phyloP scores from a whole-genome alignment of 2,797 vertebrate species.

The Lepilemur ruficaudatus region DNA sequence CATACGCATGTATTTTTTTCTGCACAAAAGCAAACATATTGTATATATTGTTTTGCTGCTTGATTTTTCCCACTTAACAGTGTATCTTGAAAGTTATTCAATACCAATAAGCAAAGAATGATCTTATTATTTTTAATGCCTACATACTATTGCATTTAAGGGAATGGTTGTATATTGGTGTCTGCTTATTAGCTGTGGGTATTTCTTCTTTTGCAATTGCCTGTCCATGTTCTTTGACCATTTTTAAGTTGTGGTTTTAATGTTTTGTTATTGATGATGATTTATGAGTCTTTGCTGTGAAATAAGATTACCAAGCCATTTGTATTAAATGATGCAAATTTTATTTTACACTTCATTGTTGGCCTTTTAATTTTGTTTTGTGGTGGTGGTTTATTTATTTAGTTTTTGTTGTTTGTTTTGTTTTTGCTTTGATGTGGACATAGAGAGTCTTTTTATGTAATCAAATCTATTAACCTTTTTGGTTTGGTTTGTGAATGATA shows the following conservation, averaged over 20 bases:
- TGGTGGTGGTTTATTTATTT: background rate
- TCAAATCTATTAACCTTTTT: background rate
- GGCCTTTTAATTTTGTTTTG: constrained; percentile 11
- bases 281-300: background rate
- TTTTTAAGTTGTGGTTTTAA: background rate
- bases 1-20: background rate
- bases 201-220: background rate
- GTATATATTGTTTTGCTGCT: background rate
- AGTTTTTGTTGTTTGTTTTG: background rate
- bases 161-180: background rate
- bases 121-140: background rate
- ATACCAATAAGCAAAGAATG: background rate
- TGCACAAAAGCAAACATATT: background rate
- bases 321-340: constrained; percentile 4
- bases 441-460: background rate
- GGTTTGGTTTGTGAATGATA: constrained; percentile 38
- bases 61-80: background rate
- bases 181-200: background rate
- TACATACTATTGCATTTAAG: background rate
- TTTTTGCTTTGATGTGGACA: background rate
- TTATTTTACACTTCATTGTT: background rate
- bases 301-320: background rate
- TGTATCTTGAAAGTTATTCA: background rate
- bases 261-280: background rate
- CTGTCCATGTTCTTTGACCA: background rate